Evolutionary conservation across 2,797 vertebrate species (phyloP), one percentile per base, ranked within the genome.

Genomic region (Cyclopterus lumpus): DNA sequence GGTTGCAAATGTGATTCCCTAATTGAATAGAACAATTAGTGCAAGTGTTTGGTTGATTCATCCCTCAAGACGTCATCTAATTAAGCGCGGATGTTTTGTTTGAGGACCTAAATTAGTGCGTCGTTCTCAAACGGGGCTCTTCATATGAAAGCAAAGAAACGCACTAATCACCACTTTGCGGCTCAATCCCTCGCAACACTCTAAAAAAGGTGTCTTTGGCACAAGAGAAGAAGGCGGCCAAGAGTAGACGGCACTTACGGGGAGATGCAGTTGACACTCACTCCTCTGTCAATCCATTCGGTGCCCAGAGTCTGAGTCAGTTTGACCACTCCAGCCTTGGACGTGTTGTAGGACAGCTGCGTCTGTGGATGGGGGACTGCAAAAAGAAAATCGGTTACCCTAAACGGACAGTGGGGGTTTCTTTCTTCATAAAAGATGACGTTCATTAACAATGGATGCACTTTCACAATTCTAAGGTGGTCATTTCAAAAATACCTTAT

Each of bases 21-120:
- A 95, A 95, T 95, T 95, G 94, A 95, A 95, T 90, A 90, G 93
- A 94, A 95, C 93, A 95, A 95, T 95, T 94, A 94, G 92, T 92
- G 92, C 92, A 88, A 93, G 89, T 91, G 89, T 94, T 94, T 91
- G 88, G 88, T 92, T 92, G 91, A 94, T 93, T 94, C 90, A 92
- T 95, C 95, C 95, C 95, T 90, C 89, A 91, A 95, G 94, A 95
- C 92, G 86, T 91, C 92, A 92, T 95, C 94, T 93, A 95, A 95
- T 95, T 95, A 95, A 92, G 90, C 87, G 38, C 81, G 78, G 89
- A 90, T 90, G 87, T 81, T 89, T 94, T 94, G 94, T 94, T 93
- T 93, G 87, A 86, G 82, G 87, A 89, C 90, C 90, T 93, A 93
- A 96, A 95, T 95, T 91, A 92, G 92, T 78, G 88, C 90, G 84